Evolutionary conservation across 2,888 invertebrate genomes (phyloP).

Genomic region (Amblyjoppa proteus): DNA sequence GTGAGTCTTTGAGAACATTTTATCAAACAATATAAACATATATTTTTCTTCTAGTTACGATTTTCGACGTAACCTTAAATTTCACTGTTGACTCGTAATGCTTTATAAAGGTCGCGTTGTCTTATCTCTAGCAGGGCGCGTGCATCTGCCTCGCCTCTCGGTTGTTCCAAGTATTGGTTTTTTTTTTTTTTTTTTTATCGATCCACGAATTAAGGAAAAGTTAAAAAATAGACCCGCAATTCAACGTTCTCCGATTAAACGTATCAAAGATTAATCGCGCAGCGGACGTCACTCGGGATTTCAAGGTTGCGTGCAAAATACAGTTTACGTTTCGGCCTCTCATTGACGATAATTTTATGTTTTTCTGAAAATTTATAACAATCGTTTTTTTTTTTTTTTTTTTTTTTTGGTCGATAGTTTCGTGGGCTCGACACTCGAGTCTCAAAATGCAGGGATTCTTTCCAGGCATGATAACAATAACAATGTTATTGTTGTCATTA

Average conservation of each 20-base stretch:
- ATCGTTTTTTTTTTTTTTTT: neutral
- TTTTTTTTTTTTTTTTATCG: slow-evolving; percentile 34
- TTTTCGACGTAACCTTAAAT: slow-evolving; percentile 47
- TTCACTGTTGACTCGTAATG: slow-evolving; percentile 5
- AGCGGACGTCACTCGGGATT: neutral
- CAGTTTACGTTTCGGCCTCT: neutral
- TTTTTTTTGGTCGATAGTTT: neutral
- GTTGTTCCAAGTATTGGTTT: neutral
- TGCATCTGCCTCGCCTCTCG: neutral
- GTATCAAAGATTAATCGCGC: slow-evolving; percentile 3
- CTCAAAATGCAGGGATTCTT: neutral
- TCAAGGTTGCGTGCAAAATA: slow-evolving; percentile 34
- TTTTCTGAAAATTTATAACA: neutral
- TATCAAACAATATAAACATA: neutral
- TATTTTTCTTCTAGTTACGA: neutral
- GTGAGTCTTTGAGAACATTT: slow-evolving; percentile 71
- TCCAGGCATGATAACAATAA: too few species aligned
- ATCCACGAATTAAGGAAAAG: slow-evolving; percentile 16
- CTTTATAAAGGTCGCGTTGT: neutral
- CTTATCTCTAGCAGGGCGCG: slow-evolving; percentile 37
- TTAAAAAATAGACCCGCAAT: neutral
- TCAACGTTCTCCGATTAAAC: neutral
- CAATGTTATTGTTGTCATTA: neutral
- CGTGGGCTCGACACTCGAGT: neutral
- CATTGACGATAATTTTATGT: neutral